Conservation (phyloP, 2,797 vertebrate species). For the Corythornis leucogaster region DNA sequence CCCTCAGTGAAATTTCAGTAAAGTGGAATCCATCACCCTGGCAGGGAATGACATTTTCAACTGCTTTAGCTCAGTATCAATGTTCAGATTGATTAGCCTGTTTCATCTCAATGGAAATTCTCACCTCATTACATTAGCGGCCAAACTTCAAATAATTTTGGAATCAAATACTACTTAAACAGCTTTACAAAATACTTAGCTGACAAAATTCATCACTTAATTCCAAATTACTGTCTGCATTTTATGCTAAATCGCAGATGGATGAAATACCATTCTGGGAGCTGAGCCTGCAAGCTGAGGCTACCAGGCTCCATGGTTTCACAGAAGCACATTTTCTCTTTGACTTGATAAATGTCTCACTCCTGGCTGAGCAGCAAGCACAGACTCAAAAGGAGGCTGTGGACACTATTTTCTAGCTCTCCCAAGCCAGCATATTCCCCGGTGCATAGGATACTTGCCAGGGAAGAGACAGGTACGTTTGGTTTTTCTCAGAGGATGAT, state of each 20-base stretch:
- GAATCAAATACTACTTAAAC: slow-evolving; percentile 52
- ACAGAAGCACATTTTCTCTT: not conserved
- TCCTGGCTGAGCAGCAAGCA: not conserved
- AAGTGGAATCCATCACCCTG: slow-evolving; percentile 22
- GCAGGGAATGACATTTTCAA: slow-evolving; percentile 49
- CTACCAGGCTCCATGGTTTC: not conserved
- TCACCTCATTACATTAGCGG: slow-evolving; percentile 54
- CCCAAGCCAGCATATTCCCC: not conserved
- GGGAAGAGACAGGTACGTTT: not conserved
- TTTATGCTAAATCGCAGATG: slow-evolving; percentile 24
- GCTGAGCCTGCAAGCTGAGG: not conserved
- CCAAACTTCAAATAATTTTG: slow-evolving; percentile 51
- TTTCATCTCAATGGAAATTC: slow-evolving; percentile 59
- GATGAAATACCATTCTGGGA: not conserved
- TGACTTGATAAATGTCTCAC: not conserved
- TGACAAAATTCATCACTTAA: slow-evolving; percentile 42
- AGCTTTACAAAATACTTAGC: slow-evolving; percentile 48
- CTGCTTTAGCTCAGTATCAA: slow-evolving; percentile 36
- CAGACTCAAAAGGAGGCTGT: not conserved
- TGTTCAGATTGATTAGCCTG: slow-evolving; percentile 61
- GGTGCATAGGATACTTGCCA: not conserved
- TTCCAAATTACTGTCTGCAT: slow-evolving; percentile 31
- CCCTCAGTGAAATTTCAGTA: not conserved
- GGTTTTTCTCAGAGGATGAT: not conserved
- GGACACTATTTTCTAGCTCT: not conserved